Conservation (phyloP, 2,888 invertebrate species). For the Cerceris ruficornis region DNA sequence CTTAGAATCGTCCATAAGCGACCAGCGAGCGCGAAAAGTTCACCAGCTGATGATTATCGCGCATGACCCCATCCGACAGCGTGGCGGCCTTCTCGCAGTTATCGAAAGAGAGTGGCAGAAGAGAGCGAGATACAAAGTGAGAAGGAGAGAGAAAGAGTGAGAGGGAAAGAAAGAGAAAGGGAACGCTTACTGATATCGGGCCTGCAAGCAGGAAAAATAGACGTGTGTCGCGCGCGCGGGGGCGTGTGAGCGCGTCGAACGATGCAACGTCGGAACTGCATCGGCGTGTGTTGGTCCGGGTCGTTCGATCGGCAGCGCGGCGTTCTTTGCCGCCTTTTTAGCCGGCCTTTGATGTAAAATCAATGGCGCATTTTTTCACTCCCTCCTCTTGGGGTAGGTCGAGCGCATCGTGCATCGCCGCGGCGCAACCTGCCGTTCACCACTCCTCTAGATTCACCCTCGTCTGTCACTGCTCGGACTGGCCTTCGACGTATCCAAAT, state of each 20-base stretch:
- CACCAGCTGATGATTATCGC: slow-evolving; percentile 56
- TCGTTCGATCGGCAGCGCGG: slow-evolving; percentile 77
- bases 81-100: slow-evolving; percentile 45
- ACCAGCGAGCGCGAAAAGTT: slow-evolving; percentile 53
- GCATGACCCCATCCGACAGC: slow-evolving; percentile 45
- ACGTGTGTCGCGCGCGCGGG: slow-evolving; percentile 55
- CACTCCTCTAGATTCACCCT: slow-evolving; percentile 59
- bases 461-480: slow-evolving; percentile 45
- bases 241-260: slow-evolving; percentile 59
- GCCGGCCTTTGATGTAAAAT: slow-evolving; percentile 81
- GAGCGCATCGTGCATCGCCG: slow-evolving; percentile 67
- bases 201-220: slow-evolving; percentile 43
- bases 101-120: slow-evolving; percentile 52
- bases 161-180: slow-evolving; percentile 17
- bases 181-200: slow-evolving; percentile 27
- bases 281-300: slow-evolving; percentile 71
- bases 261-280: slow-evolving; percentile 68
- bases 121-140: slow-evolving; percentile 17
- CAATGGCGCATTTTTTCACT: slow-evolving; percentile 78
- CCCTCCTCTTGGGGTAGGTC: slow-evolving; percentile 76
- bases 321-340: slow-evolving; percentile 80
- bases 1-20: slow-evolving; percentile 44
- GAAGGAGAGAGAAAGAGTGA: slow-evolving; percentile 15
- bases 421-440: slow-evolving; percentile 58
- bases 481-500: slow-evolving; percentile 55